A percentile compares a stretch with the other conserved stretches of the same genome.
These are phyloP conservation scores for Drosophila rhopaloa DNA, from an alignment of 1,140 invertebrate genomes.

Conservation along the genomic window DNA sequence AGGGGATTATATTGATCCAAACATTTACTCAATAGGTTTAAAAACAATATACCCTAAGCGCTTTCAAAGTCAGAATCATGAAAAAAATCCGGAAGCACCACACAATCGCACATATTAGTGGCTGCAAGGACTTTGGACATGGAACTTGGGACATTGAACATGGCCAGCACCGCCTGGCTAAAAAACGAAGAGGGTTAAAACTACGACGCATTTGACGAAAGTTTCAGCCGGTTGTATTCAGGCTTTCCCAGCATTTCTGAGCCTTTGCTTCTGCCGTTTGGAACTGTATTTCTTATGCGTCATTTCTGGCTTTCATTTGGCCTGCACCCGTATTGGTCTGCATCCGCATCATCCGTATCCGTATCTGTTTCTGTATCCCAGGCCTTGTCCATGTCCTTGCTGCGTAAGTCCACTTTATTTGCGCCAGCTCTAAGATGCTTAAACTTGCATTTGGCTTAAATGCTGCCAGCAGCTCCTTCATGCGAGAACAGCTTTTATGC, in stretches of 20 bases:
- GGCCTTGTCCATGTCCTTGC: slow-evolving; percentile 35
- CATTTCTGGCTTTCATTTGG: slow-evolving; percentile 59
- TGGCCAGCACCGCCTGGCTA: background rate
- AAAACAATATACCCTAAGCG: background rate
- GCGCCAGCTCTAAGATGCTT: slow-evolving; percentile 71
- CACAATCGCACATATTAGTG: slow-evolving; percentile 68
- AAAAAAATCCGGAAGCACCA: slow-evolving; percentile 25
- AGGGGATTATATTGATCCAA: background rate
- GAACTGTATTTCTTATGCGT: slow-evolving; percentile 34
- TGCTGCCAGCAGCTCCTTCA: slow-evolving; percentile 74
- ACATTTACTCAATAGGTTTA: background rate
- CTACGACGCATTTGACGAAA: slow-evolving; percentile 64
- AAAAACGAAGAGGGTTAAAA: slow-evolving; percentile 20
- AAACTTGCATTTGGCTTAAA: slow-evolving; percentile 82
- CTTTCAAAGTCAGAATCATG: background rate
- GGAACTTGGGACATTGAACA: slow-evolving; percentile 10
- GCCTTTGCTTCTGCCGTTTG: slow-evolving; percentile 6
- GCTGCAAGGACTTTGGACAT: slow-evolving; percentile 23
- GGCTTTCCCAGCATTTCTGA: slow-evolving; percentile 41
- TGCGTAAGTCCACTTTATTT: slow-evolving; percentile 78
- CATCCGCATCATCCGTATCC: slow-evolving; percentile 14
- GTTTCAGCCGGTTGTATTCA: slow-evolving; percentile 46
- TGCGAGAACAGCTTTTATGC: slow-evolving; percentile 82
- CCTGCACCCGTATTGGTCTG: slow-evolving; percentile 33
- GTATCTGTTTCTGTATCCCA: slow-evolving; percentile 20